A percentile compares a stretch with the other conserved stretches of the same genome.
phyloP scores from a whole-genome alignment of 2,888 invertebrate genomes.

The Augochlorella aurata region DNA sequence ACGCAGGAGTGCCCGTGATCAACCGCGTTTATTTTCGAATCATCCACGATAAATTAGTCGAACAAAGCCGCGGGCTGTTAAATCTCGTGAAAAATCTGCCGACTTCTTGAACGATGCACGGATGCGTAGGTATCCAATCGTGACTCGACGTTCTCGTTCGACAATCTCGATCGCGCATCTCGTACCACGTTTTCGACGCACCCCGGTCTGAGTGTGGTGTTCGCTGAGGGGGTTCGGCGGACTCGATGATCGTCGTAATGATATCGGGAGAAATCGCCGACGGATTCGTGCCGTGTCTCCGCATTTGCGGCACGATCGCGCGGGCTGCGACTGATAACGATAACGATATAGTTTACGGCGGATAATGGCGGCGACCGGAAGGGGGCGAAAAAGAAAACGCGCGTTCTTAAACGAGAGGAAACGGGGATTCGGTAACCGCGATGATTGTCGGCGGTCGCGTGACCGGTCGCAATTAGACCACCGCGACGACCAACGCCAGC shows the following conservation, averaged over 20 bases:
- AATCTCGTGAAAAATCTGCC: neutral
- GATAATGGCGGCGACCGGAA: neutral
- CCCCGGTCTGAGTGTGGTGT: neutral
- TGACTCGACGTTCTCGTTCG: neutral
- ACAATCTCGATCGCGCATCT: neutral
- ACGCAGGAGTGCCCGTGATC: no score
- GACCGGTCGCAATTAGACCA: conserved; percentile 43
- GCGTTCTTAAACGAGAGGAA: neutral
- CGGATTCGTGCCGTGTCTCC: conserved; percentile 63
- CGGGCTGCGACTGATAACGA: neutral
- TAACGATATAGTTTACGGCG: neutral
- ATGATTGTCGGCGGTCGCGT: conserved; percentile 22
- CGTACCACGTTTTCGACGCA: neutral
- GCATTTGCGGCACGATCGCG: conserved; percentile 59
- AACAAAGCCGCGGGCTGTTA: neutral
- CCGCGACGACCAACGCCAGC: conserved; percentile 23
- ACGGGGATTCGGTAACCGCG: neutral
- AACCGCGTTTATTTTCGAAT: neutral
- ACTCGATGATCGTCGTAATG: neutral
- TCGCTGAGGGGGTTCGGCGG: neutral
- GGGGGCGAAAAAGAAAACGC: neutral
- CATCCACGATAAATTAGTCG: neutral
- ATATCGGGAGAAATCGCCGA: neutral
- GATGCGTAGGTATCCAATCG: neutral
- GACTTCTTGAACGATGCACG: neutral